Evolutionary conservation across 2,888 invertebrate genomes (phyloP), one percentile per base, ranked within the genome.

Genomic region (Orthosia gothica): DNA sequence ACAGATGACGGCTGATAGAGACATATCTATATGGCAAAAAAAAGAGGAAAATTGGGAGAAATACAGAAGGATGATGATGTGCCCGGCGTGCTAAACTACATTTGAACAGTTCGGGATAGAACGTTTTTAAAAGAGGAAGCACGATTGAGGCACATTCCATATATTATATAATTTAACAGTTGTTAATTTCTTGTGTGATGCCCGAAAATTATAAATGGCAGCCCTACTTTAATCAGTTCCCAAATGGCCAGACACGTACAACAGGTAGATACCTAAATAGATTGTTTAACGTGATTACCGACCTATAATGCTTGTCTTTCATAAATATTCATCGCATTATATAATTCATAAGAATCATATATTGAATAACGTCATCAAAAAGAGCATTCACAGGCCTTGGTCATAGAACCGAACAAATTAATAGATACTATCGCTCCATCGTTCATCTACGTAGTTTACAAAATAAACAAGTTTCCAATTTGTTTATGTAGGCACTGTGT

Each of bases 181-280:
- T 52, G 7, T 54, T 69, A 23, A 47, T 47, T 40, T 40, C 23
- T 18, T 40, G 13, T 32, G 49, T 61, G 15, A 18, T 45, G 40
- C 16, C 52, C 18, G 5, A 57, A 57, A 5, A n/a, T 55, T 55
- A 47, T 65, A 45, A 47, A 75, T 49, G 54, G 16, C 70, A 74
- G 57, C 78, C 78, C 78, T 83, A 70, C 49, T n/a, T 26, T 71
- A 74, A 78, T 67, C 70, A 62, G 58, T 70, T 66, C 62, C 40
- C 63, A 73, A 74, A 71, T 54, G 76, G 65, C n/a, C 54, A 40
- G 65, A 58, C 81, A 79, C 75, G 73, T 75, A 70, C 75, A 61
- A 50, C 63, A 76, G 74, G 62, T 71, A 76, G 74, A 59, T 69
- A 74, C 62, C 45, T 54, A 68, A 63, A 58, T 68, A 81, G 45